phyloP scores from a whole-genome alignment of 2,797 vertebrate genomes.

The Sebastes kiyomatsui region DNA sequence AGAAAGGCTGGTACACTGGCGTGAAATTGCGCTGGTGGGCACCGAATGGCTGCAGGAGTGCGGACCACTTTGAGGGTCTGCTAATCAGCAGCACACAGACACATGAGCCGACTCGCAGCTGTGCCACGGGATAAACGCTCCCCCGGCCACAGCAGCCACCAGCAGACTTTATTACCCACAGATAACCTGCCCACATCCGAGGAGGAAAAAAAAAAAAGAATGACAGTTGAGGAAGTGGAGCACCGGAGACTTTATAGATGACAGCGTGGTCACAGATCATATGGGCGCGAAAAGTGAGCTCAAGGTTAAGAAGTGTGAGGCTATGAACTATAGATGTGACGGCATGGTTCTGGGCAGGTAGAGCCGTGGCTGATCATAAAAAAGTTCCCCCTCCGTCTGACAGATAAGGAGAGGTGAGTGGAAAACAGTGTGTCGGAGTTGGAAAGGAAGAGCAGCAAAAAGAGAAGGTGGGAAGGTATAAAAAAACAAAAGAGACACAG shows the following conservation, averaged over 20 bases:
- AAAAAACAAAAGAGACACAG: conserved; percentile 53
- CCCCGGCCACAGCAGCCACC: conserved; percentile 51
- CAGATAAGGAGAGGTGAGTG: conserved; percentile 54
- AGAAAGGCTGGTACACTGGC: conserved; percentile 64
- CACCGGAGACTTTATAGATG: conserved; percentile 70
- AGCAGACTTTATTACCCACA: conserved; percentile 75
- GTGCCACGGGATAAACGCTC: conserved; percentile 76
- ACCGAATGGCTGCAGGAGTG: conserved; percentile 64
- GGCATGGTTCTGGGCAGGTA: conserved; percentile 38
- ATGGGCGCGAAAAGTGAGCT: conserved; percentile 56
- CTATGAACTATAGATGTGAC: conserved; percentile 64
- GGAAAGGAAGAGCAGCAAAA: conserved; percentile 1
- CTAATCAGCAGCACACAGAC: conserved; percentile 84
- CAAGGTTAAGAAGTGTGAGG: conserved; percentile 71
- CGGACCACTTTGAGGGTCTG: conserved; percentile 75
- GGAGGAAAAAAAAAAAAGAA: conserved; percentile 39
- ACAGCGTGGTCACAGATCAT: conserved; percentile 72
- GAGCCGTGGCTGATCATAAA: conserved; percentile 39
- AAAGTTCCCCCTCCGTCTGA: conserved; percentile 17
- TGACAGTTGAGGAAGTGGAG: conserved; percentile 59
- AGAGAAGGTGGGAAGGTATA: conserved; percentile 10
- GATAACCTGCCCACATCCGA: conserved; percentile 72
- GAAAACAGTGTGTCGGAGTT: conserved; percentile 37
- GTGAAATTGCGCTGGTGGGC: conserved; percentile 82
- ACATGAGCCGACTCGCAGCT: conserved; percentile 71